phyloP scores from a whole-genome alignment of 2,888 invertebrate species.

The Gonocerus acuteangulatus region DNA sequence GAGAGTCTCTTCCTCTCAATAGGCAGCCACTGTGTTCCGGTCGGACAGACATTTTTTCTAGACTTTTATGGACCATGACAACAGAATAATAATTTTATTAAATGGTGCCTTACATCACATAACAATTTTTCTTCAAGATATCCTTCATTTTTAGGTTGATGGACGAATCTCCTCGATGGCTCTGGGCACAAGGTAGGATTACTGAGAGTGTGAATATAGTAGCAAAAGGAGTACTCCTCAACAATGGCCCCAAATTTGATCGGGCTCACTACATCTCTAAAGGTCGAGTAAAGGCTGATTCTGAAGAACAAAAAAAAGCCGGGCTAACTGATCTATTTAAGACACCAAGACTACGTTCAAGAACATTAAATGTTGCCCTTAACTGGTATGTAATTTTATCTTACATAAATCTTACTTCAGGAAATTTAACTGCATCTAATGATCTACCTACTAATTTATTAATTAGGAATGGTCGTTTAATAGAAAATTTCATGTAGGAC shows the following conservation, averaged over 20 bases:
- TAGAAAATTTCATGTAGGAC: too few species aligned
- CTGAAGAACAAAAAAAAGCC: slow-evolving; percentile 36
- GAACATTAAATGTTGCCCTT: slow-evolving; percentile 71
- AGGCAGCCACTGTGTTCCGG: too few species aligned
- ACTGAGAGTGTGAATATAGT: slow-evolving; percentile 68
- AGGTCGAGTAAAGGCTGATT: slow-evolving; percentile 45
- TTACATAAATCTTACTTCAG: too few species aligned
- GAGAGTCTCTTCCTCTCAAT: too few species aligned
- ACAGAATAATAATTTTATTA: too few species aligned
- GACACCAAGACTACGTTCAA: slow-evolving; percentile 68
- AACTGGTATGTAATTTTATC: slow-evolving; percentile 51
- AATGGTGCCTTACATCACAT: too few species aligned
- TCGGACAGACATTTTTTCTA: too few species aligned
- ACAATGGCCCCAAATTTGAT: slow-evolving; percentile 56
- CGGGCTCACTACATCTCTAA: slow-evolving; percentile 58
- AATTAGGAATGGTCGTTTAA: too few species aligned
- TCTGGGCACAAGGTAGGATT: slow-evolving; percentile 72
- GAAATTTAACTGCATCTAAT: too few species aligned
- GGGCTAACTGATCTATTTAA: slow-evolving; percentile 66
- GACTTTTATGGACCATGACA: too few species aligned
- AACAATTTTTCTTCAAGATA: too few species aligned
- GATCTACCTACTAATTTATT: too few species aligned
- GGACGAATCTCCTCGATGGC: slow-evolving; percentile 83
- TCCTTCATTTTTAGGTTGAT: slow-evolving; percentile 63
- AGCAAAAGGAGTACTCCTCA: slow-evolving; percentile 65